Evolutionary conservation across 1,140 invertebrate species (phyloP).

Genomic region (Psix sp.): DNA sequence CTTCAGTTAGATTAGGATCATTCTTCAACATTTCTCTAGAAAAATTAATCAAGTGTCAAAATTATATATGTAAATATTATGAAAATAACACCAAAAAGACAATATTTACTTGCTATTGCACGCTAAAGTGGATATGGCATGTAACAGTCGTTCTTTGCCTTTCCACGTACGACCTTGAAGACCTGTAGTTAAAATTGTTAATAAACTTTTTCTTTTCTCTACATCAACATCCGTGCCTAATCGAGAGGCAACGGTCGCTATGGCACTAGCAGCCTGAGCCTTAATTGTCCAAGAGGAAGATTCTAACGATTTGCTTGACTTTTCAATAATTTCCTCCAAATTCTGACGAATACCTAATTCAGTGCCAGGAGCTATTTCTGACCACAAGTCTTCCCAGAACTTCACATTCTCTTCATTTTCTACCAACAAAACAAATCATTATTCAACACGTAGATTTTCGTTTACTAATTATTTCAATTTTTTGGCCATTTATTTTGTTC

Average conservation of each 20-base stretch:
- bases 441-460: no score
- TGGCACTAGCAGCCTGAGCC: conserved; percentile 88
- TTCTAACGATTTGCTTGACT: conserved; percentile 83
- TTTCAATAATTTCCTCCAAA: conserved; percentile 83
- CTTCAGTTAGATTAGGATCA: conserved; percentile 70
- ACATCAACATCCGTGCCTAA: conserved; percentile 82
- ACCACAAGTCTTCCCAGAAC: conserved; percentile 93
- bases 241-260: conserved; percentile 87
- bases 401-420: conserved; percentile 82
- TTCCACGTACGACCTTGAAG: conserved; percentile 91
- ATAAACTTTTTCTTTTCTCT: conserved; percentile 81
- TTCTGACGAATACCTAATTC: conserved; percentile 89
- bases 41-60: conserved; percentile 11
- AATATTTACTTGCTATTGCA: conserved; percentile 84
- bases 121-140: conserved; percentile 85
- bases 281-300: conserved; percentile 92
- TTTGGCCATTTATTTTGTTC: no score
- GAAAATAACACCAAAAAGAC: no score
- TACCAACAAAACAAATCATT: conserved; percentile 54
- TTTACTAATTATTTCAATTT: no score
- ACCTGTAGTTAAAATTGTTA: conserved; percentile 83
- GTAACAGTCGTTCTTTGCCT: conserved; percentile 89
- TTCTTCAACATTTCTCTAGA: conserved; percentile 71
- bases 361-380: conserved; percentile 89
- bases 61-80: conserved; percentile 5